Evolutionary conservation across 2,797 vertebrate genomes (phyloP).

Genomic region (Tiaroga cobitis): DNA sequence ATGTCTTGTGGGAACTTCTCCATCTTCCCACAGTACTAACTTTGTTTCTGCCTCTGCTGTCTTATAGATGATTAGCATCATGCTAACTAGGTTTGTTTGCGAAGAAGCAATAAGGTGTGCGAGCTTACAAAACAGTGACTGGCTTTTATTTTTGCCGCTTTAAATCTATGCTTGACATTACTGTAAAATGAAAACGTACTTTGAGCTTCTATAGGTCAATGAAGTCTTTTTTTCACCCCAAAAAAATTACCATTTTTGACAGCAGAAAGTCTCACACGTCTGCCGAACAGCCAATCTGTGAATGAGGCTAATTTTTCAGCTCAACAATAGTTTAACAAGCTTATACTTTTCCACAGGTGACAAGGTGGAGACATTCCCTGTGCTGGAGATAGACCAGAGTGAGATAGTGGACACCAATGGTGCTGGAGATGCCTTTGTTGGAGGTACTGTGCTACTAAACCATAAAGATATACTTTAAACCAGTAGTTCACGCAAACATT

Average conservation of each 20-base stretch:
- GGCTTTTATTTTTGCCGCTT: conserved; percentile 19
- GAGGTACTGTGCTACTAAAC: conserved; percentile 80
- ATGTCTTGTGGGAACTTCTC: conserved; percentile 48
- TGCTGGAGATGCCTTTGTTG: conserved; percentile 97
- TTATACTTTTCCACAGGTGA: conserved; percentile 74
- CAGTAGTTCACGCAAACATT: background rate
- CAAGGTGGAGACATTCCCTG: conserved; percentile 85
- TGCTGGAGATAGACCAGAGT: conserved; percentile 88
- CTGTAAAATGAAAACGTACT: conserved; percentile 22
- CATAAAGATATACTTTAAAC: background rate
- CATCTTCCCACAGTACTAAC: conserved; percentile 39
- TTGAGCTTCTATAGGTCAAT: background rate
- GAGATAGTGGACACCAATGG: conserved; percentile 96
- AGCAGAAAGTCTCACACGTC: conserved; percentile 20
- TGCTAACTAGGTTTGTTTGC: conserved; percentile 33
- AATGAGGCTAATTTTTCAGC: conserved; percentile 23
- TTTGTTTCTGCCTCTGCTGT: conserved; percentile 47
- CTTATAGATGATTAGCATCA: conserved; percentile 45
- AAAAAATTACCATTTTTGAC: background rate
- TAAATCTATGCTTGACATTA: conserved; percentile 1
- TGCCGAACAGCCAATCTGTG: conserved; percentile 27
- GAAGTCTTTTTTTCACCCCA: background rate
- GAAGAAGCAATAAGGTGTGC: conserved; percentile 32
- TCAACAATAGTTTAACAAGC: conserved; percentile 20
- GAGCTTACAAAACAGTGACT: conserved; percentile 6